Percentiles rank a stretch among this genome's conserved stretches.
These are phyloP conservation scores for Bhutanitis thaidina DNA, from an alignment of 2,888 invertebrate genomes.

Conservation along the genomic window DNA sequence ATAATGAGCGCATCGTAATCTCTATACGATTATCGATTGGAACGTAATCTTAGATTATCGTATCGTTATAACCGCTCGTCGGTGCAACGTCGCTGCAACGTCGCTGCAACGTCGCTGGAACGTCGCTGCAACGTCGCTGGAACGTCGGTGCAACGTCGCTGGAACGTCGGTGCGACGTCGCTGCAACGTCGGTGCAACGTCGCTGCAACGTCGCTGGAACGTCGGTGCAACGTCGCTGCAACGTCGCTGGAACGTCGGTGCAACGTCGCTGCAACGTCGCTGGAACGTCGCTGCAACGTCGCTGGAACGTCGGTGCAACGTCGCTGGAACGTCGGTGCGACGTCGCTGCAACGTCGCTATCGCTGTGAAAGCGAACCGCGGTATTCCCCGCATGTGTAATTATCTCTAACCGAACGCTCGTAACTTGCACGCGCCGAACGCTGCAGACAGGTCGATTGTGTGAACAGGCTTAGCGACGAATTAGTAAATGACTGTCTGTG, in stretches of 20 bases:
- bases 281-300: too few relatives aligned
- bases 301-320: too few relatives aligned
- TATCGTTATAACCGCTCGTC: conserved; percentile 9
- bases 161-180: too few relatives aligned
- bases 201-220: background rate
- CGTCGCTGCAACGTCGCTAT: background rate
- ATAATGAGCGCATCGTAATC: too few relatives aligned
- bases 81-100: too few relatives aligned
- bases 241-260: too few relatives aligned
- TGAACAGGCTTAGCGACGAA: background rate
- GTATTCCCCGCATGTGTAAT: conserved; percentile 4
- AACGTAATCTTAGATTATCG: conserved; percentile 11
- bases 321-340: too few relatives aligned
- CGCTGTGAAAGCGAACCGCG: conserved; percentile 6
- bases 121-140: too few relatives aligned
- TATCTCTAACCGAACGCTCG: conserved; percentile 6
- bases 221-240: too few relatives aligned
- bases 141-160: too few relatives aligned
- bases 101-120: too few relatives aligned
- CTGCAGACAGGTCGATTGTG: background rate
- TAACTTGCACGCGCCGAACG: background rate
- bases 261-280: too few relatives aligned
- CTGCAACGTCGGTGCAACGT: background rate
- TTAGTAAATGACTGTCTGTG: background rate
- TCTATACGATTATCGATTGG: background rate